Percentiles rank a stretch among this genome's conserved stretches.
These are phyloP conservation scores for Meriones psammophilus DNA, from an alignment of 2,797 vertebrate species.

Conservation along the genomic window DNA sequence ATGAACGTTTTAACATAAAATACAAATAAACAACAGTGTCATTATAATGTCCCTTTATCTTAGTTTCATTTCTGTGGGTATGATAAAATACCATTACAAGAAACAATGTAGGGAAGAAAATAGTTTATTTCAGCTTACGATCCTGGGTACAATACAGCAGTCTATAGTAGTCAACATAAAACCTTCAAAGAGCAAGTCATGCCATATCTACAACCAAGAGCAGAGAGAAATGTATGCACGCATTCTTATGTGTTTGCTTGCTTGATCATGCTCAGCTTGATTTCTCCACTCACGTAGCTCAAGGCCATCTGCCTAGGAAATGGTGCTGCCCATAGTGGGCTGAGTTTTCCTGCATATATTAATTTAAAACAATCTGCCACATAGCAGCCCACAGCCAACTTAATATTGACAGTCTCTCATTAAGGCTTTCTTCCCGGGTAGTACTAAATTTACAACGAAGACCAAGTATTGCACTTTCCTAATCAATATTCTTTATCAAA, in stretches of 20 bases:
- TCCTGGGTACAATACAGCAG: background rate
- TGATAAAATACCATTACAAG: background rate
- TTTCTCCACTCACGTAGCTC: background rate
- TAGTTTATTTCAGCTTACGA: background rate
- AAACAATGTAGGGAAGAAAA: background rate
- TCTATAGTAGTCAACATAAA: background rate
- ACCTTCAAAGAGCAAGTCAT: background rate
- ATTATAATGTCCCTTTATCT: background rate
- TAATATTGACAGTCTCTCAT: background rate
- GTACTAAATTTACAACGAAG: background rate
- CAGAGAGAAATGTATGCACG: background rate
- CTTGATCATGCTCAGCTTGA: background rate
- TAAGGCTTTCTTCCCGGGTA: background rate
- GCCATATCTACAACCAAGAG: background rate
- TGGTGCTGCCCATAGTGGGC: rapidly evolving
- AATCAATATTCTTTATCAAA: background rate
- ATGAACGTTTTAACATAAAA: background rate
- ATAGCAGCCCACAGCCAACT: background rate
- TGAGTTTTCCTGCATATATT: background rate
- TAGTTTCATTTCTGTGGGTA: background rate
- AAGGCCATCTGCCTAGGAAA: background rate
- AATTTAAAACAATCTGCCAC: background rate
- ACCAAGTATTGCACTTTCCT: too few relatives aligned
- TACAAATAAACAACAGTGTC: background rate
- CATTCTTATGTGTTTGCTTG: background rate